Conservation (phyloP, 2,888 invertebrate genomes). For the Dichetophora obliterata region DNA sequence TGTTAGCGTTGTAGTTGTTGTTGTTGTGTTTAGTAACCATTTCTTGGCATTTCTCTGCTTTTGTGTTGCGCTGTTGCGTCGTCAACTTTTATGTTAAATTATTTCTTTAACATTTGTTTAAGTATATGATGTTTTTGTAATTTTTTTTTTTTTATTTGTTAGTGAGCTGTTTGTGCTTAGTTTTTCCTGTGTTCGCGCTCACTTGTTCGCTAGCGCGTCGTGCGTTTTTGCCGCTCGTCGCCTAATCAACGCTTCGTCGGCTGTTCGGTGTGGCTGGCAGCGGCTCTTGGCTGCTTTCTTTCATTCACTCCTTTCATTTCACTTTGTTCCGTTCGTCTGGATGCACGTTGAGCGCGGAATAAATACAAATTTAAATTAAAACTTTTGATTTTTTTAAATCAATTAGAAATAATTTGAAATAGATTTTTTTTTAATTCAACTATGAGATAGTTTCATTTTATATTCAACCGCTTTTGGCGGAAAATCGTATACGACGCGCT, state of each 20-base stretch:
- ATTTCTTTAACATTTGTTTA: neutral
- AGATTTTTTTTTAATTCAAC: neutral
- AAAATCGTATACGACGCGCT: neutral
- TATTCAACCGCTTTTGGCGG: neutral
- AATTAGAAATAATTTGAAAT: neutral
- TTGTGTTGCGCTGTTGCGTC: neutral
- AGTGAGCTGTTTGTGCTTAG: neutral
- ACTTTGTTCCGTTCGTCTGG: conserved; percentile 70
- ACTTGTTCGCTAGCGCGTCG: conserved; percentile 48
- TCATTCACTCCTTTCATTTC: conserved; percentile 71
- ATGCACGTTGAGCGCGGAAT: conserved; percentile 69
- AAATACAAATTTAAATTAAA: conserved; percentile 9
- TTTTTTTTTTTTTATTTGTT: neutral
- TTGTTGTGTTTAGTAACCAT: neutral
- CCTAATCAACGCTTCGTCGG: conserved; percentile 10
- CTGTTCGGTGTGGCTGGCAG: conserved; percentile 27
- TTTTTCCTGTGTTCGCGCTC: conserved; percentile 13
- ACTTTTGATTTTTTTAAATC: neutral
- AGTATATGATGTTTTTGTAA: neutral
- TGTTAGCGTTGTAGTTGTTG: neutral
- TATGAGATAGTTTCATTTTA: neutral
- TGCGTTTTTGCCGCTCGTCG: conserved; percentile 9
- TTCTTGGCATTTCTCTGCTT: neutral
- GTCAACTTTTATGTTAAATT: no score
- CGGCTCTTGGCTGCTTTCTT: conserved; percentile 67